Base-by-base conservation (phyloP, 2,888 invertebrate species). In the Oasisia sp. region DNA sequence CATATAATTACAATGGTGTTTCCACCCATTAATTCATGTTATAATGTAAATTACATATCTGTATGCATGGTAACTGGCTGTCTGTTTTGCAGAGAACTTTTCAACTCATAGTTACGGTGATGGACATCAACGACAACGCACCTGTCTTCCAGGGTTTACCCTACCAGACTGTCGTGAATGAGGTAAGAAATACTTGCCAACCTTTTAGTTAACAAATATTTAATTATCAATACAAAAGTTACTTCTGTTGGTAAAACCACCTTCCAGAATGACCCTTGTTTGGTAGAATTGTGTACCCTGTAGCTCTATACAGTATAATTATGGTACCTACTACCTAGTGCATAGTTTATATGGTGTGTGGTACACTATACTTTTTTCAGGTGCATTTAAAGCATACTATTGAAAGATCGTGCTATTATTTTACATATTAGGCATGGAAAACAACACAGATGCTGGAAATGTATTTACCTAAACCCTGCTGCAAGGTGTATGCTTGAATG, bases 121-220 rank as follows among this genome's bases (percentile, higher is more conserved):
- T 32, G 38, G 94, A 94, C 89, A 92, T 93, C 91, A 94, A 94
- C 58, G 93, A 94, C 93, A 94, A 94, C 91, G 50, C 93, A 27
- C 94, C 94, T 7, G 89, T 44, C 19, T 94, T 94, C 91, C 89
- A 56, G 9, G 92, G 92, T 9, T 19, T 56, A 7, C 94, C 93
- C 0, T 94, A 93, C 91, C 92, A 93, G 44, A 58, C 91, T 27
- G 91, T 93, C 11, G 91, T 94, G 38, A 93, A 92, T 89, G 94
- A 94, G 93, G 94, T 94, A 32, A 89, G 92, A 89, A 12, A 11
- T 91, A 50, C 27, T 32, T 89, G 58, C 7, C 27, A 32, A 14
- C n/a, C 74, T 27, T 38, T 38, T 44, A n/a, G n/a, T 11, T 89
- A n/a, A 92, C 32, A 44, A 90, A 45, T 32, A 32, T 44, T 44